Evolutionary conservation across 2,113 vertebrate genomes (phyloP).

Genomic region (Takifugu bimaculatus): DNA sequence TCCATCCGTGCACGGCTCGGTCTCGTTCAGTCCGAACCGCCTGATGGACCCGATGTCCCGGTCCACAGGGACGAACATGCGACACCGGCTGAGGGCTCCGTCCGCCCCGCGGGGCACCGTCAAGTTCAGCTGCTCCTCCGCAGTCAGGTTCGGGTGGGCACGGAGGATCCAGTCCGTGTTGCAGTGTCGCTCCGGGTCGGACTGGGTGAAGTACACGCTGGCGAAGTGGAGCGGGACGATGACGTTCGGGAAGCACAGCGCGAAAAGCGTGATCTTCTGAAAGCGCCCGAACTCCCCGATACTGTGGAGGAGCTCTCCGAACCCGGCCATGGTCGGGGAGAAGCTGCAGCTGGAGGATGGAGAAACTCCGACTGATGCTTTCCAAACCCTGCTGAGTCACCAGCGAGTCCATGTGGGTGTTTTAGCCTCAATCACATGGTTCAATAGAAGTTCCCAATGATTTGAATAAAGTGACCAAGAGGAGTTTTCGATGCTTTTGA

Average conservation of each 20-base stretch:
- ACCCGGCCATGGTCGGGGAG: slow-evolving; percentile 60
- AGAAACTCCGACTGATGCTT: not conserved
- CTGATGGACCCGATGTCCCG: slow-evolving; percentile 72
- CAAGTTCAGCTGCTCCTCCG: slow-evolving; percentile 73
- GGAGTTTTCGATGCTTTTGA: too few species aligned
- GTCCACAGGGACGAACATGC: slow-evolving; percentile 75
- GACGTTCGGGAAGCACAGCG: slow-evolving; percentile 62
- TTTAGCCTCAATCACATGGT: too few species aligned
- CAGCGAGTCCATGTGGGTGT: too few species aligned
- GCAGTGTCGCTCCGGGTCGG: slow-evolving; percentile 67
- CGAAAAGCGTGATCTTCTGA: slow-evolving; percentile 73
- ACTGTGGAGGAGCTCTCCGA: slow-evolving; percentile 73
- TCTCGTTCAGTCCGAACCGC: slow-evolving; percentile 70
- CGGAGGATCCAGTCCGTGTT: slow-evolving; percentile 61
- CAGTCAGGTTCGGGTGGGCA: slow-evolving; percentile 63
- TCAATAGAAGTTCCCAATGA: too few species aligned
- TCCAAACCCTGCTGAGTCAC: not conserved
- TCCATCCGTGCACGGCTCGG: slow-evolving; percentile 66
- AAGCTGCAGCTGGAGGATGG: not conserved
- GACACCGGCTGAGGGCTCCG: slow-evolving; percentile 75
- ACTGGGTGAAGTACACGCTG: slow-evolving; percentile 76
- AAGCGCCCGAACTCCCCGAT: slow-evolving; percentile 80
- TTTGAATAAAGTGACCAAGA: too few species aligned
- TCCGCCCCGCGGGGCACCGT: slow-evolving; percentile 59
- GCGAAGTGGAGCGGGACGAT: slow-evolving; percentile 72